Percentiles rank a stretch among this genome's conserved stretches.
phyloP scores from a whole-genome alignment of 2,797 vertebrate species.

The Argyrosomus regius region DNA sequence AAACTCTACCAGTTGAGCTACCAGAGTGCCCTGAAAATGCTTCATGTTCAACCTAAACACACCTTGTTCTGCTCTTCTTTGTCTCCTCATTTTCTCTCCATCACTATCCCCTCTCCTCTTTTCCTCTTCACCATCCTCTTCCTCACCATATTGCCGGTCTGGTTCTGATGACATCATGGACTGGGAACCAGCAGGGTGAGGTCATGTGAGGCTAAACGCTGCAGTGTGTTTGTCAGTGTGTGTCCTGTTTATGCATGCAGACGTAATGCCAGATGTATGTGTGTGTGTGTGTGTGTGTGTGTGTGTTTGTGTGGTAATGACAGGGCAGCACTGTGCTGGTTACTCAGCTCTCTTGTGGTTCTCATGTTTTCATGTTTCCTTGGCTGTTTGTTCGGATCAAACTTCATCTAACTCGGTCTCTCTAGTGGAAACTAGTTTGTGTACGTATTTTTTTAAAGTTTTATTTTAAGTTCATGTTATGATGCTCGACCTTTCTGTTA shows the following conservation, averaged over 20 bases:
- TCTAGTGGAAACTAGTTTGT: neutral
- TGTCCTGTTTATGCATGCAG: slow-evolving; percentile 63
- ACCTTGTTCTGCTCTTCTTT: neutral
- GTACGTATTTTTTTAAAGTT: neutral
- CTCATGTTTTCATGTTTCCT: slow-evolving; percentile 29
- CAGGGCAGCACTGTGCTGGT: slow-evolving; percentile 47
- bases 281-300: slow-evolving; percentile 27
- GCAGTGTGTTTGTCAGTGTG: slow-evolving; percentile 62
- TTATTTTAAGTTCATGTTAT: neutral
- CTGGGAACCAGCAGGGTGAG: slow-evolving; percentile 64
- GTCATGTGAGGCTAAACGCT: slow-evolving; percentile 61
- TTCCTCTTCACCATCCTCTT: slow-evolving; percentile 12
- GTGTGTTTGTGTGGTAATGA: slow-evolving; percentile 64
- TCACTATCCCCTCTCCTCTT: neutral
- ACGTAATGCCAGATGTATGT: slow-evolving; percentile 67
- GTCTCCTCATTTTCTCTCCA: neutral
- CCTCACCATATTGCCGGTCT: slow-evolving; percentile 50
- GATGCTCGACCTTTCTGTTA: neutral
- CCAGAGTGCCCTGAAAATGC: too few species aligned
- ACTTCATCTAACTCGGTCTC: neutral
- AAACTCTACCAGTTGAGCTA: too few species aligned
- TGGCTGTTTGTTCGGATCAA: slow-evolving; percentile 12
- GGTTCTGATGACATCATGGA: slow-evolving; percentile 69
- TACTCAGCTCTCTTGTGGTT: slow-evolving; percentile 47
- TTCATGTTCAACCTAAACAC: neutral